Conservation (phyloP, 2,113 vertebrate species). For the Syrmaticus mikado region DNA sequence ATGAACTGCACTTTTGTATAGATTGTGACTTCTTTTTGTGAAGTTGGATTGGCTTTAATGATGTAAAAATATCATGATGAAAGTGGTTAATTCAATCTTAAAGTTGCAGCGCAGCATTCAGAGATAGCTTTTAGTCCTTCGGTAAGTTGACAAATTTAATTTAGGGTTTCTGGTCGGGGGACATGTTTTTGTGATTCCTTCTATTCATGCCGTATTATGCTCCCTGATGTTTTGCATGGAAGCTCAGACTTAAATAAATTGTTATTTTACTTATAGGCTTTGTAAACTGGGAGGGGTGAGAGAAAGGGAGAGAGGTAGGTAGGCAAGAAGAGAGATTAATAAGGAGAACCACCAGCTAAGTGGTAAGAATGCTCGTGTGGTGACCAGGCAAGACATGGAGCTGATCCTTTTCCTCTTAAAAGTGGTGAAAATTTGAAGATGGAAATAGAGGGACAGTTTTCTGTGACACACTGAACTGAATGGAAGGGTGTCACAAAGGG, state of each 20-base stretch:
- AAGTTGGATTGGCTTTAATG: neutral
- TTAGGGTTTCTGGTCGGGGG: neutral
- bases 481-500: neutral
- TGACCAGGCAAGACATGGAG: neutral
- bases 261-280: neutral
- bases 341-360: neutral
- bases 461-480: neutral
- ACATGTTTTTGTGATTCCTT: neutral
- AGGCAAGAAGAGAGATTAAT: neutral
- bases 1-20: neutral
- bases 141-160: conserved; percentile 42
- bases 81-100: conserved; percentile 29
- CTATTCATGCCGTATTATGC: neutral
- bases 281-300: neutral
- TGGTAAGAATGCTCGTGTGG: neutral
- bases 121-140: conserved; percentile 44
- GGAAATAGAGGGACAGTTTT: neutral
- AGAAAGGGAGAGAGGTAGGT: neutral
- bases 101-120: neutral
- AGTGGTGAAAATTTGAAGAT: neutral
- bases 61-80: neutral
- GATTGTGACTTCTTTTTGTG: neutral
- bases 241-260: neutral
- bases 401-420: neutral
- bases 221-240: neutral